These are phyloP conservation scores for Rhinella marina DNA, from an alignment of 2,797 vertebrate species.

Conservation along the genomic window DNA sequence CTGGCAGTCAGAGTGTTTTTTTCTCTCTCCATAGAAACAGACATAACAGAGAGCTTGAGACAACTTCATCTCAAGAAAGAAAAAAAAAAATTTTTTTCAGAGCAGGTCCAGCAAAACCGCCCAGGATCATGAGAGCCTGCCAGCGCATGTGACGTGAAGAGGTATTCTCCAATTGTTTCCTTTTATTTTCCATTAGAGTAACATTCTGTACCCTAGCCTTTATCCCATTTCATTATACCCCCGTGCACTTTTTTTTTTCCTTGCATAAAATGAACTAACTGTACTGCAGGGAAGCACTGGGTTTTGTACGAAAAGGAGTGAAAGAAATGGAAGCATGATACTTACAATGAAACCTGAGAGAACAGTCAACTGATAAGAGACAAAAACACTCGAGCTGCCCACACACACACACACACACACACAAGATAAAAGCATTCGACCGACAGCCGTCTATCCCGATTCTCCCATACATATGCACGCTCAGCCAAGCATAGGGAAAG, in stretches of 20 bases:
- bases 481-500: no score
- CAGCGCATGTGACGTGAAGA: conserved; percentile 53
- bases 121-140: conserved; percentile 40
- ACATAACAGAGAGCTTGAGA: conserved; percentile 84
- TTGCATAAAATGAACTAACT: conserved; percentile 12
- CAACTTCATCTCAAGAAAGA: conserved; percentile 54
- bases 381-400: background rate
- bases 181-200: conserved; percentile 63
- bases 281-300: background rate
- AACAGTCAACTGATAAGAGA: background rate
- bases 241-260: background rate
- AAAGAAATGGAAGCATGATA: background rate
- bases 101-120: conserved; percentile 64
- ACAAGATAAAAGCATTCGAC: no score
- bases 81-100: conserved; percentile 71
- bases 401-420: no score
- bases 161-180: conserved; percentile 59
- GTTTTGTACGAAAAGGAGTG: background rate
- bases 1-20: conserved; percentile 81
- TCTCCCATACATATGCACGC: no score
- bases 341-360: background rate
- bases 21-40: conserved; percentile 94
- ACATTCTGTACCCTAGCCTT: conserved; percentile 48
- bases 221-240: conserved; percentile 29
- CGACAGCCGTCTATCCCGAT: no score